phyloP scores from a whole-genome alignment of 2,888 invertebrate species.

The Drosophila barbarae region DNA sequence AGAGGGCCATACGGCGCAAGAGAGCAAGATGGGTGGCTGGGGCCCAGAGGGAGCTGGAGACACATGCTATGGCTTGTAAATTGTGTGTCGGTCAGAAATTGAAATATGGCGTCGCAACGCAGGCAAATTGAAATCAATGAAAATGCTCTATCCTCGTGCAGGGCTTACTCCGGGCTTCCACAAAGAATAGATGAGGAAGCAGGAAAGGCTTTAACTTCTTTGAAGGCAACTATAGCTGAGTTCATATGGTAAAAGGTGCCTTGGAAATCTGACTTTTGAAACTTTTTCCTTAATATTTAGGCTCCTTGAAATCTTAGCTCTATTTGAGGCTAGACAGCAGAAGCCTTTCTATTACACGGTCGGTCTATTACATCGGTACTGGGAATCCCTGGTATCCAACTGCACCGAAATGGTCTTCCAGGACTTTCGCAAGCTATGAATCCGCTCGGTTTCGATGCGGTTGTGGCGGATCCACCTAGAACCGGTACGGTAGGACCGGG shows the following conservation, averaged over 20 bases:
- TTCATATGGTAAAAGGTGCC: too few relatives aligned
- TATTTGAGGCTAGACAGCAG: background rate
- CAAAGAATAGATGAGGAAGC: background rate
- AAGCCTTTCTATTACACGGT: too few relatives aligned
- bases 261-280: background rate
- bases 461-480: too few relatives aligned
- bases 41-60: slow-evolving; percentile 52
- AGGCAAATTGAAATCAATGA: slow-evolving; percentile 73
- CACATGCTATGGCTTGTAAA: slow-evolving; percentile 70
- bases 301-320: background rate
- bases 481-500: too few relatives aligned
- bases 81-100: slow-evolving; percentile 67
- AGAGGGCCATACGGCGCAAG: slow-evolving; percentile 15
- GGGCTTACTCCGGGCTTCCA: slow-evolving; percentile 1
- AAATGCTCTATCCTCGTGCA: slow-evolving; percentile 37
- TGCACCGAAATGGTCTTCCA: too few relatives aligned
- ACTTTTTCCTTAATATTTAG: background rate
- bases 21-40: slow-evolving; percentile 12
- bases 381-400: too few relatives aligned
- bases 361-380: too few relatives aligned
- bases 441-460: too few relatives aligned
- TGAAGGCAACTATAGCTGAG: background rate
- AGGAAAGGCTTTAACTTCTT: background rate
- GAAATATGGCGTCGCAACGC: slow-evolving; percentile 71
- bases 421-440: too few relatives aligned